A percentile compares a stretch with the other conserved stretches of the same genome.
Conservation (phyloP, 2,888 invertebrate genomes). For the Drosophila phalerata region DNA sequence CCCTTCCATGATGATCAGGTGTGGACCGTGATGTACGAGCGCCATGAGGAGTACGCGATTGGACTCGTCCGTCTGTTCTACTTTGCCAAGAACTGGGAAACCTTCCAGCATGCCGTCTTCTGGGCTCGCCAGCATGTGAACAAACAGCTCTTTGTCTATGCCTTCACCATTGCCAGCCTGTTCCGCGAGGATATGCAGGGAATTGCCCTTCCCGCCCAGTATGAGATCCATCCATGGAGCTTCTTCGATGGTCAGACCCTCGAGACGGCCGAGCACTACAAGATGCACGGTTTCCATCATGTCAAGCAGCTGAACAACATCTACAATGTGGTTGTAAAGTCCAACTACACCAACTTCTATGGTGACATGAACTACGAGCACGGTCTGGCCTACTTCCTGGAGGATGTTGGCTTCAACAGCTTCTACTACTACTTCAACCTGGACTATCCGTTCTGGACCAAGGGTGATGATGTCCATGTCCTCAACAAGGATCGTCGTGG, state of each 20-base stretch:
- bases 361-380: slow-evolving; percentile 88
- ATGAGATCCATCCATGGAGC: slow-evolving; percentile 89
- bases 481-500: slow-evolving; percentile 85
- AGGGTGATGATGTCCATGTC: slow-evolving; percentile 85
- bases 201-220: slow-evolving; percentile 89
- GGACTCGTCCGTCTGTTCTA: slow-evolving; percentile 89
- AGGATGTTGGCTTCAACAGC: slow-evolving; percentile 91
- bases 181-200: slow-evolving; percentile 88
- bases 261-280: slow-evolving; percentile 85
- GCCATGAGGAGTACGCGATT: slow-evolving; percentile 86
- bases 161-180: slow-evolving; percentile 87
- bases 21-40: slow-evolving; percentile 77
- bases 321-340: slow-evolving; percentile 88
- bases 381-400: slow-evolving; percentile 90
- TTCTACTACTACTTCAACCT: slow-evolving; percentile 90
- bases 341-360: slow-evolving; percentile 89
- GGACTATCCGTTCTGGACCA: slow-evolving; percentile 90
- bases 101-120: slow-evolving; percentile 90
- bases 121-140: slow-evolving; percentile 89
- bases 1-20: slow-evolving; percentile 80
- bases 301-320: slow-evolving; percentile 86
- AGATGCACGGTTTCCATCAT: slow-evolving; percentile 87
- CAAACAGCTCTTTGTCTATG: slow-evolving; percentile 88
- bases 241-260: slow-evolving; percentile 88
- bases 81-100: slow-evolving; percentile 91